These are phyloP conservation scores for Rhagoletis pomonella DNA, from an alignment of 1,140 invertebrate species.

Conservation along the genomic window DNA sequence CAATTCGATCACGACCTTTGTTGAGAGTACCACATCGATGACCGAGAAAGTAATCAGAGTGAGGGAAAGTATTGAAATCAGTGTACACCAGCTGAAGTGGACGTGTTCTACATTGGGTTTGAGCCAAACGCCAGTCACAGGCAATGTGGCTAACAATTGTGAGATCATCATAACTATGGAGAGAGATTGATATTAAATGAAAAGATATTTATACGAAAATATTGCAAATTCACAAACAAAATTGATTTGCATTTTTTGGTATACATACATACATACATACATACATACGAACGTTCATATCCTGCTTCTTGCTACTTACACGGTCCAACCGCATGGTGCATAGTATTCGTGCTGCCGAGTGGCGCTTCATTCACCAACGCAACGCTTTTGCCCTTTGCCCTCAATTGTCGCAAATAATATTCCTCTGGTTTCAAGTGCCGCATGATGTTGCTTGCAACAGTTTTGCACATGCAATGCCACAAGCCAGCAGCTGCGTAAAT, in stretches of 20 bases:
- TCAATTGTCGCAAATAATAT: not conserved
- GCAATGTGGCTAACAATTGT: slow-evolving; percentile 67
- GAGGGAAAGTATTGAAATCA: slow-evolving; percentile 59
- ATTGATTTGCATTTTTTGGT: not conserved
- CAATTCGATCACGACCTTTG: slow-evolving; percentile 62
- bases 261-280: not conserved
- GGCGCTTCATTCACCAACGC: not conserved
- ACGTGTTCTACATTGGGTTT: slow-evolving; percentile 60
- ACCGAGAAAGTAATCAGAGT: slow-evolving; percentile 62
- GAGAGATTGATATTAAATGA: not conserved
- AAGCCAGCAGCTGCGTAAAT: not conserved
- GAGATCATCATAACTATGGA: slow-evolving; percentile 64
- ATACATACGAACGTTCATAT: not conserved
- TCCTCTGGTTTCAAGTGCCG: not conserved
- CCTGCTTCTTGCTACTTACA: slow-evolving; percentile 62
- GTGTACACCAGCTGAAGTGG: slow-evolving; percentile 64
- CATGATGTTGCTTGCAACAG: not conserved
- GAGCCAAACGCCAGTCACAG: slow-evolving; percentile 64
- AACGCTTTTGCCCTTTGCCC: slow-evolving; percentile 46
- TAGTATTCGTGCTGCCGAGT: slow-evolving; percentile 61
- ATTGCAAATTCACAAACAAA: not conserved
- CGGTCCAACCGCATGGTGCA: slow-evolving; percentile 68
- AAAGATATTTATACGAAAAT: not conserved
- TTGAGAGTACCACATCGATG: slow-evolving; percentile 63
- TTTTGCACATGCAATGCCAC: not conserved